A percentile compares a stretch with the other conserved stretches of the same genome.
phyloP scores from a whole-genome alignment of 2,888 invertebrate genomes.

The Plebejus argus region DNA sequence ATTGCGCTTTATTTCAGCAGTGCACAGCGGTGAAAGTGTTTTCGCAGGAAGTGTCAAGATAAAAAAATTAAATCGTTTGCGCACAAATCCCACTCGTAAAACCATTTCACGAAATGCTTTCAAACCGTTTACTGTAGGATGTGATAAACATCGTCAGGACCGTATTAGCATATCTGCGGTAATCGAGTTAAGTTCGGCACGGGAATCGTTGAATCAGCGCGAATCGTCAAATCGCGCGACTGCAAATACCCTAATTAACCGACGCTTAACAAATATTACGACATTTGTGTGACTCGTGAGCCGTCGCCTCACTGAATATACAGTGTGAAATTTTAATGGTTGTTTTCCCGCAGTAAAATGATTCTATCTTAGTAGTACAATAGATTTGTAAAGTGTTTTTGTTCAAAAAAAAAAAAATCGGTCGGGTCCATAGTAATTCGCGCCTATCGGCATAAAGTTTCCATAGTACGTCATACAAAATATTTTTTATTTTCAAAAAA shows the following conservation, averaged over 20 bases:
- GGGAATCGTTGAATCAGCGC: conserved; percentile 60
- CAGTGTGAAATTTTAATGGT: no score
- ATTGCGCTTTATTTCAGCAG: conserved; percentile 67
- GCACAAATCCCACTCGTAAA: conserved; percentile 80
- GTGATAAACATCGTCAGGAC: conserved; percentile 46
- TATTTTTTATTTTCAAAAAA: no score
- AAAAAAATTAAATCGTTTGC: conserved; percentile 60
- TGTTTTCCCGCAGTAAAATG: no score
- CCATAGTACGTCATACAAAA: no score
- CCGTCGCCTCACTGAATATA: conserved; percentile 4
- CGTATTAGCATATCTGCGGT: conserved; percentile 54
- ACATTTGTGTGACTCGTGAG: not conserved
- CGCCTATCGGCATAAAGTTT: no score
- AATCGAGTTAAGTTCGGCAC: conserved; percentile 60
- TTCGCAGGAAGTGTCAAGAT: conserved; percentile 63
- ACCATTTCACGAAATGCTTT: conserved; percentile 81
- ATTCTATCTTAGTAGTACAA: no score
- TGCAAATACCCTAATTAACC: conserved; percentile 50
- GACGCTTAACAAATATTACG: conserved; percentile 34
- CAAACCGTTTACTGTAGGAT: conserved; percentile 44
- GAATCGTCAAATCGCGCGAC: conserved; percentile 50
- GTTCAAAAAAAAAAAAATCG: no score
- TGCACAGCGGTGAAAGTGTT: conserved; percentile 56
- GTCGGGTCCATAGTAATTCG: no score
- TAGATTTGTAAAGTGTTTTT: no score